A percentile compares a stretch with the other conserved stretches of the same genome.
phyloP scores from a whole-genome alignment of 2,888 invertebrate genomes.

The Apeira syringaria region DNA sequence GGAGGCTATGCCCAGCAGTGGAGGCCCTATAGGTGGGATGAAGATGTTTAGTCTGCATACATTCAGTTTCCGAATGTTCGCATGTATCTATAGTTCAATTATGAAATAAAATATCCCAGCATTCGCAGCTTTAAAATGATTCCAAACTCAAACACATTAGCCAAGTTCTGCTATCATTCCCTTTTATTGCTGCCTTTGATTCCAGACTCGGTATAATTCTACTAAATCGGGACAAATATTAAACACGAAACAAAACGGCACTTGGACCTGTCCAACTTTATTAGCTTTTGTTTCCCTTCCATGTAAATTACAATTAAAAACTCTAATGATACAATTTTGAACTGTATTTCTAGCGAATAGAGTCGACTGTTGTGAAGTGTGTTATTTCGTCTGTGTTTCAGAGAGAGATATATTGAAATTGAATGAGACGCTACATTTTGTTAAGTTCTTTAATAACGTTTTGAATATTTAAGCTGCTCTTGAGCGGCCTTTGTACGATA shows the following conservation, averaged over 20 bases:
- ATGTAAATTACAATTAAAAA: conserved; percentile 23
- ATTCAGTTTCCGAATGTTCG: too few relatives aligned
- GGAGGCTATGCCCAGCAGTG: too few relatives aligned
- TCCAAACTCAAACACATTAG: too few relatives aligned
- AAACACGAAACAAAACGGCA: conserved; percentile 18
- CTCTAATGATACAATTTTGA: conserved; percentile 2
- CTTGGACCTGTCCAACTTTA: conserved; percentile 23
- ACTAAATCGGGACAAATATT: conserved; percentile 22
- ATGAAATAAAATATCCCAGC: too few relatives aligned
- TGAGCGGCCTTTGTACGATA: conserved; percentile 20
- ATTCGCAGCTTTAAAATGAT: too few relatives aligned
- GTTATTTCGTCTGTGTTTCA: conserved; percentile 8
- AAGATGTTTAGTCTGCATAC: too few relatives aligned
- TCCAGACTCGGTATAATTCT: conserved; percentile 5
- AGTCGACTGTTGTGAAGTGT: conserved; percentile 1
- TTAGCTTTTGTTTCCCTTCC: conserved; percentile 25
- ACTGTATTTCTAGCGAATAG: conserved; percentile 9
- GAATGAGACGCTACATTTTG: conserved; percentile 30
- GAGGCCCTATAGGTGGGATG: too few relatives aligned
- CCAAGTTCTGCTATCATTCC: not conserved
- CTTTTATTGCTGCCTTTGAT: conserved; percentile 5
- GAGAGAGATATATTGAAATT: conserved; percentile 26
- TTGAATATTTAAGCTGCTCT: conserved; percentile 26
- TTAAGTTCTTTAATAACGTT: conserved; percentile 30
- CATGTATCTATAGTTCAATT: too few relatives aligned